Conservation (phyloP, 2,113 vertebrate genomes). For the Amphiprion ocellaris region DNA sequence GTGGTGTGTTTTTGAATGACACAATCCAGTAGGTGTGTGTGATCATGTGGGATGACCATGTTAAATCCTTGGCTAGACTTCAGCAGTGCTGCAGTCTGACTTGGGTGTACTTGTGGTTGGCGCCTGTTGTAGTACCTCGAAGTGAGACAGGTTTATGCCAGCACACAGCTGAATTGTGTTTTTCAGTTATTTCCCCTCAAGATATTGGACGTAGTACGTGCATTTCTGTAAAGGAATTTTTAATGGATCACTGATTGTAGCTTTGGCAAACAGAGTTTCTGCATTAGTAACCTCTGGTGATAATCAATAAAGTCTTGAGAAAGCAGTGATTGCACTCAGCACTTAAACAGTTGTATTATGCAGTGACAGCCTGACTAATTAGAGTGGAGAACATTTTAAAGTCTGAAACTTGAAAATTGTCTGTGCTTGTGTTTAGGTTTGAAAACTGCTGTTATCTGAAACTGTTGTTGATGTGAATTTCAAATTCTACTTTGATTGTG, state of each 20-base stretch:
- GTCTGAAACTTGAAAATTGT: slow-evolving; percentile 24
- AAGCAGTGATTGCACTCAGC: slow-evolving; percentile 3
- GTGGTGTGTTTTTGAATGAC: not conserved
- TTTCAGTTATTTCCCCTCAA: slow-evolving; percentile 8
- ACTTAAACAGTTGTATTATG: slow-evolving; percentile 30
- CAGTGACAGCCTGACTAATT: slow-evolving; percentile 19
- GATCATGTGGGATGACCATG: not conserved
- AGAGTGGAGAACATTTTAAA: slow-evolving; percentile 1
- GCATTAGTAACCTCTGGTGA: slow-evolving; percentile 34
- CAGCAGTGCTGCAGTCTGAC: slow-evolving; percentile 6
- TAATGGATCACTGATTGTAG: slow-evolving; percentile 58
- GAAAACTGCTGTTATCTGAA: slow-evolving; percentile 28
- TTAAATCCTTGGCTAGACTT: slow-evolving; percentile 11
- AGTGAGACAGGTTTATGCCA: not conserved
- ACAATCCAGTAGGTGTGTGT: slow-evolving; percentile 7
- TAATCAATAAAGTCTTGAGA: slow-evolving; percentile 45
- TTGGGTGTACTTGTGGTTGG: not conserved
- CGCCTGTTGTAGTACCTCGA: not conserved
- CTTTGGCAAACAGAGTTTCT: slow-evolving; percentile 53
- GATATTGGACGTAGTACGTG: not conserved
- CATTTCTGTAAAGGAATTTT: slow-evolving; percentile 40
- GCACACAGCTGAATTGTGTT: slow-evolving; percentile 20
- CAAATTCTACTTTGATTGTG: slow-evolving; percentile 8
- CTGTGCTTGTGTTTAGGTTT: slow-evolving; percentile 24
- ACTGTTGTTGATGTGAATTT: slow-evolving; percentile 28